phyloP scores from a whole-genome alignment of 2,113 vertebrate genomes.

The Podocnemis expansa region DNA sequence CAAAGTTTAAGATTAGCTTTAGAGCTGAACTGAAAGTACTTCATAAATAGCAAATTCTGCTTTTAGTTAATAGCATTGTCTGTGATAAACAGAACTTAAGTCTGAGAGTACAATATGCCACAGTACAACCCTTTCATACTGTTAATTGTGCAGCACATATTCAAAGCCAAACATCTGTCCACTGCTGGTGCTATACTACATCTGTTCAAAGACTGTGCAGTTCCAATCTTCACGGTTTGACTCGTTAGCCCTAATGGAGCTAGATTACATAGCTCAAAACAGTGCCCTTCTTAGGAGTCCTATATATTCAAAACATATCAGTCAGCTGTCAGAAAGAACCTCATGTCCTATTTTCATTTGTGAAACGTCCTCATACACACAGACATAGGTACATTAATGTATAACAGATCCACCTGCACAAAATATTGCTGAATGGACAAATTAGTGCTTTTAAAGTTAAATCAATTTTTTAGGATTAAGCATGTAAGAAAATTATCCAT shows the following conservation, averaged over 20 bases:
- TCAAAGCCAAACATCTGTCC: not conserved
- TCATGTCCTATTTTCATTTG: not conserved
- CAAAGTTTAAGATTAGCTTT: not conserved
- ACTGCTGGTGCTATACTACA: accelerated
- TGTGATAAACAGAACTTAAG: not conserved
- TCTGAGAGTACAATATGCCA: not conserved
- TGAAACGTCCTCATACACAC: not conserved
- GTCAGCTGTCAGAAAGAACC: not conserved
- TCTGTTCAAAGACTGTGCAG: not conserved
- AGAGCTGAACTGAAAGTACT: not conserved
- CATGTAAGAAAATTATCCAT: not conserved
- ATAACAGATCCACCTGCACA: accelerated
- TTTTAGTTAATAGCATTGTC: not conserved
- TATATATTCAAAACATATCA: not conserved
- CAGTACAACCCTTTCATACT: not conserved
- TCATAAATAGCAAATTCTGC: not conserved
- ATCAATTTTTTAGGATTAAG: not conserved
- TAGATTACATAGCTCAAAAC: not conserved
- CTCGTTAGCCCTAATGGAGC: not conserved
- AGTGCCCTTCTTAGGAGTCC: not conserved
- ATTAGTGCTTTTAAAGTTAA: accelerated
- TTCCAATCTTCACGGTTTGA: not conserved
- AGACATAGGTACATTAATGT: not conserved
- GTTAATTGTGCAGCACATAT: not conserved
- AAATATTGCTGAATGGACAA: accelerated